Base-by-base conservation (phyloP, 2,888 invertebrate genomes). In the Spisula subtruncata region DNA sequence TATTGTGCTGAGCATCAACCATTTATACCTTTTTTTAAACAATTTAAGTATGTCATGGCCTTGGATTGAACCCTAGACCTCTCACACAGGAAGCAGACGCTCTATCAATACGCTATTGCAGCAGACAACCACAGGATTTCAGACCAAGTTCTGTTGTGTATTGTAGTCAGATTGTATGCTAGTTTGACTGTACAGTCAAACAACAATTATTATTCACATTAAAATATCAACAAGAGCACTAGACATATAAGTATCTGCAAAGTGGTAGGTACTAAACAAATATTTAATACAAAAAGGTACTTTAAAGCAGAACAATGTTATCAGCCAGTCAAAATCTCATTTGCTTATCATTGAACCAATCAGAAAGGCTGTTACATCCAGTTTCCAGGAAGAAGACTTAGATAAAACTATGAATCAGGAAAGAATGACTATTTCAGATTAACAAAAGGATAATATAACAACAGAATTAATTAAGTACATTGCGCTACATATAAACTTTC, bases 261-360 rank as follows among this genome's bases (percentile, higher is more conserved):
- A 75, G 75, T 75, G 75, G 75, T 75, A 75, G 75, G 35, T 32
- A 75, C 75, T 75, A 32, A 6, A 75, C 32, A 35, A 32, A 29
- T 75, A 35, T 32, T 35, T 35, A 35, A 18, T 66, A 10, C 12
- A 75, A 75, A 35, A 32, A 75, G 75, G 75, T 32, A 75, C 75
- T 75, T 75, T 18, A 75, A 75, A 32, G 32, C 29, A 1, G 32
- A 75, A 75, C 75, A 75, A 75, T 75, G 75, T 25, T 35, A 75
- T 66, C 12, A 66, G 60, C 20, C 25, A 66, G 60, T 25, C 60
- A 75, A 75, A 5, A 32, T 75, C 75, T 75, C 75, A 75, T 75
- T 75, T 75, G 75, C 35, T 75, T 75, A 75, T 75, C 75, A 2
- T 16, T 75, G 16, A 35, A 32, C 75, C 75, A 75, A 75, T 75